Conservation (phyloP, 2,888 invertebrate species). For the Xestia c-nigrum region DNA sequence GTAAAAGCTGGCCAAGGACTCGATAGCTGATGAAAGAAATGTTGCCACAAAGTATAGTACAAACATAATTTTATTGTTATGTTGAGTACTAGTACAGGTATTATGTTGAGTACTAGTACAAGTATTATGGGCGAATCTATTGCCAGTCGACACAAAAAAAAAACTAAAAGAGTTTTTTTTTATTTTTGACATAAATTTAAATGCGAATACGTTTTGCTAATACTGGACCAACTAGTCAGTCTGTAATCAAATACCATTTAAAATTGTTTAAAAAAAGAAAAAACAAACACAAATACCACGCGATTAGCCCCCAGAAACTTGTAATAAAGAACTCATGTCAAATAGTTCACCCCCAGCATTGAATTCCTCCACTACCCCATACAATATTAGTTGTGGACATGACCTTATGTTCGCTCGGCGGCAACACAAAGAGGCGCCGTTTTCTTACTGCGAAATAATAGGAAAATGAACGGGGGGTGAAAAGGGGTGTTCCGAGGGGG, state of each 20-base stretch:
- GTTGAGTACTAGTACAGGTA: too few species aligned
- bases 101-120: too few species aligned
- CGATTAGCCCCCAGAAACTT: neutral
- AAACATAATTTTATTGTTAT: too few species aligned
- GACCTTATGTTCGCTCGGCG: conserved; percentile 50
- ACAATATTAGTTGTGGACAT: conserved; percentile 55
- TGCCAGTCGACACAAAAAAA: too few species aligned
- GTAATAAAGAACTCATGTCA: neutral
- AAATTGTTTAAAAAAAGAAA: neutral
- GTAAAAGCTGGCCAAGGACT: neutral
- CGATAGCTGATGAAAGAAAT: too few species aligned
- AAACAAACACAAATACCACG: neutral
- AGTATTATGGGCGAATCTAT: neutral
- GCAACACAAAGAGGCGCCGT: conserved; percentile 63
- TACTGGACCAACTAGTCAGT: neutral
- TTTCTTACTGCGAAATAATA: conserved; percentile 68
- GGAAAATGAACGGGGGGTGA: conserved; percentile 62
- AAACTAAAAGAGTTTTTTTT: neutral
- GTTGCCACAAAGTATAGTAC: too few species aligned
- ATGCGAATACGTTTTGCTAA: neutral
- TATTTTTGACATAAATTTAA: neutral
- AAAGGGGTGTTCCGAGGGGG: neutral
- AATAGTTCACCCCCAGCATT: neutral
- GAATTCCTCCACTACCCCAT: conserved; percentile 30
- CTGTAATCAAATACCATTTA: neutral